Evolutionary conservation across 2,113 vertebrate genomes (phyloP), one percentile per base, ranked within the genome.

Genomic region (Apeltes quadracus): DNA sequence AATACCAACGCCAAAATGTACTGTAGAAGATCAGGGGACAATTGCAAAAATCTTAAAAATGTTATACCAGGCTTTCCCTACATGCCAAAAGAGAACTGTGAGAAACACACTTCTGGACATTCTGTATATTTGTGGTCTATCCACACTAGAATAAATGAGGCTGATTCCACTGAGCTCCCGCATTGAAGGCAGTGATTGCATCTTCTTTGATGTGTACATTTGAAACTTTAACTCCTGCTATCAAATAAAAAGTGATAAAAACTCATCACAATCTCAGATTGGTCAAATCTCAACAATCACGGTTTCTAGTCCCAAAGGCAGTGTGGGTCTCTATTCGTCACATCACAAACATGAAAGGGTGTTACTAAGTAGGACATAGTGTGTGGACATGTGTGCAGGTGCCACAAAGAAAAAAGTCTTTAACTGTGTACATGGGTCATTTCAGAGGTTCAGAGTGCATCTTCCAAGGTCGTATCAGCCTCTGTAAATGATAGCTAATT

Each of bases 161-260:
- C 32, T 38, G 36, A 69, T 46, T 62, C 66, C 44, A 12, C 54
- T 69, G 46, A 51, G 41, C 5, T n/a, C 59, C 25, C 29, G 36
- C 46, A 70, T 54, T 25, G 56, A 75, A 85, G 85, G 85, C 85
- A 89, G 87, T 82, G 76, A 10, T 71, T 56, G 69, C 70, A 78
- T 76, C 38, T 68, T 76, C 38, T 68, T 46, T 54, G 15, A 38
- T 55, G 69, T 66, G 20, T 65, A 14, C 10, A 23, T 68, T 29
- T 36, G n/a, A 11, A 15, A 29, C n/a, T 51, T 8, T 36, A 61
- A 12, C 18, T 70, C 8, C 8, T 62, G 3, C 41, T 81, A 58
- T 75, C 36, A 73, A 54, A 56, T 36, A 63, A 27, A 44, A 32
- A 56, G 34, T 54, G 27, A n/a, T n/a, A 54, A 46, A 32, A 55